These are phyloP conservation scores for Leptogaster cylindrica DNA, from an alignment of 2,888 invertebrate species.

Conservation along the genomic window DNA sequence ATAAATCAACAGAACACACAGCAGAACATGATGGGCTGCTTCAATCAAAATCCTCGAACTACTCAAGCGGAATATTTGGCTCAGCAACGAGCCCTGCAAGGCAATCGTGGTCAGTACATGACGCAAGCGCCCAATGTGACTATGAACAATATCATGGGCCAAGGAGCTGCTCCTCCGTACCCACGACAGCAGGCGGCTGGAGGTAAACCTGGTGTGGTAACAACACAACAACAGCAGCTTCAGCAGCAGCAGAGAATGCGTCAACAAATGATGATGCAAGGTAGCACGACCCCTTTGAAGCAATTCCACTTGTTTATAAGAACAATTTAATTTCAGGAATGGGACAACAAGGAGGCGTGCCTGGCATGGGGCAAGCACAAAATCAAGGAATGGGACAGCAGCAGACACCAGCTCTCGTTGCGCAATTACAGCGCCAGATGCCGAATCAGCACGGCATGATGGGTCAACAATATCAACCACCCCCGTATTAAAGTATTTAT, in stretches of 20 bases:
- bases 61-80: conserved; percentile 59
- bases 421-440: conserved; percentile 71
- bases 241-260: conserved; percentile 67
- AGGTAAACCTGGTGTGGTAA: conserved; percentile 57
- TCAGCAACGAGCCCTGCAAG: conserved; percentile 54
- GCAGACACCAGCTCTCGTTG: conserved; percentile 69
- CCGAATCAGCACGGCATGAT: conserved; percentile 57
- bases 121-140: conserved; percentile 82
- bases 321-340: conserved; percentile 51
- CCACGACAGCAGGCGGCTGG: conserved; percentile 65
- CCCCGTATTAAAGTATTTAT: conserved; percentile 53
- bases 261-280: conserved; percentile 72
- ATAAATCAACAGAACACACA: conserved; percentile 61
- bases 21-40: conserved; percentile 59
- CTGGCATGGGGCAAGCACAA: conserved; percentile 55
- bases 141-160: conserved; percentile 69
- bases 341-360: conserved; percentile 54
- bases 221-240: conserved; percentile 56
- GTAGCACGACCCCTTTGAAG: conserved; percentile 52
- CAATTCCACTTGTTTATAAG: conserved; percentile 35
- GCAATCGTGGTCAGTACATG: conserved; percentile 60
- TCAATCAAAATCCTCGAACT: conserved; percentile 60
- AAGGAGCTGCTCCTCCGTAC: conserved; percentile 80
- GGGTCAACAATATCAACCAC: conserved; percentile 63
- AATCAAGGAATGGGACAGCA: conserved; percentile 63